Percentiles rank a stretch among this genome's conserved stretches.
These are phyloP conservation scores for Pedionomus torquatus DNA, from an alignment of 2,113 vertebrate genomes.

Conservation along the genomic window DNA sequence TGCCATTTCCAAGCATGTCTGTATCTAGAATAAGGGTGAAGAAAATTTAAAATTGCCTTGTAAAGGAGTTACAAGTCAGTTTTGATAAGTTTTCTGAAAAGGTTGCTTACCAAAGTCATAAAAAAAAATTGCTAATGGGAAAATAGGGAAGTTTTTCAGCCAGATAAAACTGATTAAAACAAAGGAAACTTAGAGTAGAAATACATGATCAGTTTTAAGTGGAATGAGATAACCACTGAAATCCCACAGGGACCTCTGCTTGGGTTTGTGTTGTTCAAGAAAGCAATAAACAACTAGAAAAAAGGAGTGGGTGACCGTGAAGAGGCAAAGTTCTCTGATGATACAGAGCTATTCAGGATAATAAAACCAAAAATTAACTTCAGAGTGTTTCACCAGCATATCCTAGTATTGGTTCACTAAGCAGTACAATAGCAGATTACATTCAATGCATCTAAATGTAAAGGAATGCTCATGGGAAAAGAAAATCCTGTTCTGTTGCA, in stretches of 20 bases:
- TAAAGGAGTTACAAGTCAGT: background rate
- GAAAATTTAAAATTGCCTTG: background rate
- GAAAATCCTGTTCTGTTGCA: background rate
- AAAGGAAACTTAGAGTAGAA: background rate
- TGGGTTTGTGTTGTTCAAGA: background rate
- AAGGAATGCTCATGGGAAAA: background rate
- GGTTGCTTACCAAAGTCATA: background rate
- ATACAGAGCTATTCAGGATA: background rate
- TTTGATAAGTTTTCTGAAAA: background rate
- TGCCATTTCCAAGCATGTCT: background rate
- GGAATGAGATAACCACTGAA: background rate
- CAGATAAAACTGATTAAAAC: background rate
- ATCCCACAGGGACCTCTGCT: background rate
- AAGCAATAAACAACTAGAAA: background rate
- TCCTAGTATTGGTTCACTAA: background rate
- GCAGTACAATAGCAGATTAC: background rate
- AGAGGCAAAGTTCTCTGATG: background rate
- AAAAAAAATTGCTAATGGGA: background rate
- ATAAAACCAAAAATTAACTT: background rate
- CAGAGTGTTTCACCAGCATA: background rate
- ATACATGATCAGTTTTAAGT: background rate
- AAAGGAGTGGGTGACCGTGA: background rate
- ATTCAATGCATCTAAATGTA: background rate
- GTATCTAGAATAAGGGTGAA: background rate
- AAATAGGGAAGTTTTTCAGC: background rate